Evolutionary conservation across 1,140 invertebrate genomes (phyloP).

Genomic region (Bombus picipes): DNA sequence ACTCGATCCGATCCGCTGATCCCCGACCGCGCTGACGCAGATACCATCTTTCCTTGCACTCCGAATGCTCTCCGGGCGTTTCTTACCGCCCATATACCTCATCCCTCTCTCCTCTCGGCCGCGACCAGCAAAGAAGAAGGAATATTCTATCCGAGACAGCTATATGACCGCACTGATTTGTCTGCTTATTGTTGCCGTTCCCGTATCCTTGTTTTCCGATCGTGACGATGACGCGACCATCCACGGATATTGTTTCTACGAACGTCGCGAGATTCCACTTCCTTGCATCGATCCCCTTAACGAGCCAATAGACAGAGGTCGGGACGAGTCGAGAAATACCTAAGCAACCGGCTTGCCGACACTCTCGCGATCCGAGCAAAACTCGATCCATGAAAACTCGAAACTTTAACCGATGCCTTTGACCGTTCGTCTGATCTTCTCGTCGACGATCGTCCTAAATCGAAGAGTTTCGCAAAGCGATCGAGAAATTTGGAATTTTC

Average conservation of each 20-base stretch:
- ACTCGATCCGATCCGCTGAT: conserved; percentile 79
- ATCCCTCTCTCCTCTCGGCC: conserved; percentile 5
- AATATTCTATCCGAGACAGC: conserved; percentile 64
- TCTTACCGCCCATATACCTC: conserved; percentile 71
- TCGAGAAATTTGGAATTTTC: not conserved
- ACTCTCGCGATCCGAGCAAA: too few relatives aligned
- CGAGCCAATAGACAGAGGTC: not conserved
- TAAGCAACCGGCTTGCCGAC: too few relatives aligned
- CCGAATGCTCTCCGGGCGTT: conserved; percentile 67
- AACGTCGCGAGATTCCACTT: conserved; percentile 3
- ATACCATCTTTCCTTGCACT: conserved; percentile 78
- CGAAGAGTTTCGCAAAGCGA: not conserved
- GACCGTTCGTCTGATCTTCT: too few relatives aligned
- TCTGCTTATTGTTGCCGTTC: conserved; percentile 69
- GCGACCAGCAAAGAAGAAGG: conserved; percentile 34
- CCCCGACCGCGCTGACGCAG: conserved; percentile 78
- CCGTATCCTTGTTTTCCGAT: conserved; percentile 54
- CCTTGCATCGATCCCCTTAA: not conserved
- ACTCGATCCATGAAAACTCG: too few relatives aligned
- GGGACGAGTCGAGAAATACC: too few relatives aligned
- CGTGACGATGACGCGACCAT: conserved; percentile 58
- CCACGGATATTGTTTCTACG: conserved; percentile 44
- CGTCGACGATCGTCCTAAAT: not conserved
- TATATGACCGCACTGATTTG: conserved; percentile 72
- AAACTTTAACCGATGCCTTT: too few relatives aligned